These are phyloP conservation scores for Macquaria ambigua DNA, from an alignment of 2,113 vertebrate genomes.

Conservation along the genomic window DNA sequence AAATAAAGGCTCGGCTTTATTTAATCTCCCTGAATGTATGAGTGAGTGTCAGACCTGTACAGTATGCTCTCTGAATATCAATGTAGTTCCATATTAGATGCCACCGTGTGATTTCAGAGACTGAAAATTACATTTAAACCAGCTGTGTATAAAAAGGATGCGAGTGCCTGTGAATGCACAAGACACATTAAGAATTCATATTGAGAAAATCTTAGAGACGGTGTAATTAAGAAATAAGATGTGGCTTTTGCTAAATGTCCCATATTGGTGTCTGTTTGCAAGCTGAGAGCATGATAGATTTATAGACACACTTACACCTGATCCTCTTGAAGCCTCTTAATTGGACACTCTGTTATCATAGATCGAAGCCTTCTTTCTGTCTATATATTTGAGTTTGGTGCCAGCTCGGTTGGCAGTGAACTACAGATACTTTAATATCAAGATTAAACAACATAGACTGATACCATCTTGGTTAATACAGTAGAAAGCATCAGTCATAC, in stretches of 20 bases:
- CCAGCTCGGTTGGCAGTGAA: background rate
- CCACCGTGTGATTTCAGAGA: constrained; percentile 2
- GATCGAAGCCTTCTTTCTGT: background rate
- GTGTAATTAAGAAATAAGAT: constrained; percentile 10
- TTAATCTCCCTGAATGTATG: constrained; percentile 48
- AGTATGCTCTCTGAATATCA: constrained; percentile 36
- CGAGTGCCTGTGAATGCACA: constrained; percentile 5
- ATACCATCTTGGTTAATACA: constrained; percentile 3
- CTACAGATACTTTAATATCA: background rate
- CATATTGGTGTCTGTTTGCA: background rate
- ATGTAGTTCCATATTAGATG: constrained; percentile 15
- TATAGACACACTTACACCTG: background rate
- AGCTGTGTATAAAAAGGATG: constrained; percentile 9
- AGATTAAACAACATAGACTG: background rate
- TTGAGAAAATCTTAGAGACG: background rate
- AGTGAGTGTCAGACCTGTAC: constrained; percentile 6
- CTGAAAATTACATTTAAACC: constrained; percentile 10
- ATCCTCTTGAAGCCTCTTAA: constrained; percentile 4
- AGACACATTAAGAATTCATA: constrained; percentile 21
- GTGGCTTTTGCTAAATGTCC: constrained; percentile 2
- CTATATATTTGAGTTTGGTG: background rate
- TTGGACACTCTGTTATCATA: constrained; percentile 5
- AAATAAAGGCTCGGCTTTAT: constrained; percentile 42
- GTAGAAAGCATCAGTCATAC: constrained; percentile 7
- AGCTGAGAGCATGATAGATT: background rate